These are phyloP conservation scores for Hemitrygon akajei DNA, from an alignment of 2,797 vertebrate genomes.

Conservation along the genomic window DNA sequence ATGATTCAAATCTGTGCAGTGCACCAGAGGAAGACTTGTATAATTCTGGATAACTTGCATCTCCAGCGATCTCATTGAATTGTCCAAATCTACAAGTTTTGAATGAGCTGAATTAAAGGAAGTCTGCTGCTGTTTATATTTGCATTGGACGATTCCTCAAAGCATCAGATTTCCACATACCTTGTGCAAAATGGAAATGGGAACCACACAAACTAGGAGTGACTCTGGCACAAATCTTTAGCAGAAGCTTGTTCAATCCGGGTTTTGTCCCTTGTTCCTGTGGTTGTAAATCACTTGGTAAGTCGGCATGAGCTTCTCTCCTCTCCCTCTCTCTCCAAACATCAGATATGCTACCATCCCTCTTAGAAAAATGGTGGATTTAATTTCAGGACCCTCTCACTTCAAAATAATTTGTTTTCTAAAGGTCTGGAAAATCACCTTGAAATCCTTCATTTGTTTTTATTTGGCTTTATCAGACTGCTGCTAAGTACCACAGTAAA, in stretches of 20 bases:
- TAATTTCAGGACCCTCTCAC: neutral
- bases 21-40: neutral
- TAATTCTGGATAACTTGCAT: neutral
- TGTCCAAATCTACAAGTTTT: neutral
- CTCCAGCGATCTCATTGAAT: neutral
- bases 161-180: neutral
- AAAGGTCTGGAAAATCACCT: no score
- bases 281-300: neutral
- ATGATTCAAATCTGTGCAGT: neutral
- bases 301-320: neutral
- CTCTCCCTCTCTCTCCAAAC: neutral
- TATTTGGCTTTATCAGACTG: neutral
- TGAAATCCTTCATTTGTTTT: neutral
- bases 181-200: neutral
- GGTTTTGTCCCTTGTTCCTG: neutral
- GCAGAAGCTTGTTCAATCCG: neutral
- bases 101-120: neutral
- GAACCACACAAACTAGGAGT: neutral
- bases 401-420: no score
- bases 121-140: neutral
- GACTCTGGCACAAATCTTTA: neutral
- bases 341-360: neutral
- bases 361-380: neutral
- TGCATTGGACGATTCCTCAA: neutral
- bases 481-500: neutral